Percentiles rank a stretch among this genome's conserved stretches.
Conservation (phyloP, 2,113 vertebrate species). For the Tychaedon coryphoeus region DNA sequence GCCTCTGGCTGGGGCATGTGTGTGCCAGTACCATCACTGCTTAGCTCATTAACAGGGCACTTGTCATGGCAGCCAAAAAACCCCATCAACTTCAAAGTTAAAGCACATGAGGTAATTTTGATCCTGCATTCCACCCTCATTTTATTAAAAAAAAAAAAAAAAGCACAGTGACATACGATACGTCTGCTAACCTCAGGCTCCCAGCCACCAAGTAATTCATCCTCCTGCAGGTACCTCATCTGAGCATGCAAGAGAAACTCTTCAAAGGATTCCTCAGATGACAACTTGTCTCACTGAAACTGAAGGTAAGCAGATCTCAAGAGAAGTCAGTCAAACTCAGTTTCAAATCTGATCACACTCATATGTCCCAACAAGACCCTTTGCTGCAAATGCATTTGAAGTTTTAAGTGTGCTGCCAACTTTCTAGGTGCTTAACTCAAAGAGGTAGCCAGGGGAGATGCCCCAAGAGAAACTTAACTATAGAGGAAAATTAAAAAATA, state of each 20-base stretch:
- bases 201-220: not conserved
- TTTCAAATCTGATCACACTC: not conserved
- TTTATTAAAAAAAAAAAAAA: not conserved
- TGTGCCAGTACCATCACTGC: not conserved
- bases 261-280: not conserved
- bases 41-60: not conserved
- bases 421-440: slow-evolving; percentile 14
- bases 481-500: not conserved
- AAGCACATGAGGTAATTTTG: not conserved
- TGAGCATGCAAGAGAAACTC: not conserved
- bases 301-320: not conserved
- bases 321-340: not conserved
- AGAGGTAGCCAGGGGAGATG: slow-evolving; percentile 3
- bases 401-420: not conserved
- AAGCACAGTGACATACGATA: not conserved
- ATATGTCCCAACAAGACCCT: not conserved
- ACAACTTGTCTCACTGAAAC: not conserved
- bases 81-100: not conserved
- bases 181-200: not conserved
- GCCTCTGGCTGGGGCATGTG: not conserved
- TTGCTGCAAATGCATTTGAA: slow-evolving; percentile 1
- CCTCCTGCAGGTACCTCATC: not conserved
- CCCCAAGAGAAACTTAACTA: not conserved
- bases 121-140: not conserved
- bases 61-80: not conserved